These are phyloP conservation scores for Paradoxurus hermaphroditus DNA, from an alignment of 2,113 vertebrate genomes.

Conservation along the genomic window DNA sequence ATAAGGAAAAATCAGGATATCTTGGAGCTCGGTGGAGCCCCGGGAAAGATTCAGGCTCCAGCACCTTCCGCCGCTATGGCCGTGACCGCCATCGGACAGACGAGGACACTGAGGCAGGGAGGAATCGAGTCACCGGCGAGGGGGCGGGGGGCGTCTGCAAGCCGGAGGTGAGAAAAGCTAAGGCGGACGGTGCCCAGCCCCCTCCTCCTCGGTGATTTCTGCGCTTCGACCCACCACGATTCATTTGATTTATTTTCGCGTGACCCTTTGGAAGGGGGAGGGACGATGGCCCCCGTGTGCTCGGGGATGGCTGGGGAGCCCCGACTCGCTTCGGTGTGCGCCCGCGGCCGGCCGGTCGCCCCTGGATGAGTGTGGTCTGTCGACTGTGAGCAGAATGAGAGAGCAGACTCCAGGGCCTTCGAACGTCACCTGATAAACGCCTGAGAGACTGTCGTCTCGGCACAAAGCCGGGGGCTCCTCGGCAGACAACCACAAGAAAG, in stretches of 20 bases:
- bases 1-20: neutral
- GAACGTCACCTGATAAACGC: neutral
- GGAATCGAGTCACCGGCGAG: neutral
- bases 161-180: neutral
- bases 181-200: neutral
- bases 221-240: rapidly evolving
- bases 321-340: too few species aligned
- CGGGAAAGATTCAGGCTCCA: neutral
- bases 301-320: too few species aligned
- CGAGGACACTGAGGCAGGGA: rapidly evolving
- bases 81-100: rapidly evolving
- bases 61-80: rapidly evolving
- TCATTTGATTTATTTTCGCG: too few species aligned
- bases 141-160: neutral
- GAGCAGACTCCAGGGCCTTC: neutral
- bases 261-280: neutral
- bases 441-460: conserved; percentile 5
- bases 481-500: conserved; percentile 22
- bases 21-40: neutral
- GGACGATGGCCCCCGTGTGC: rapidly evolving
- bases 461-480: conserved; percentile 7
- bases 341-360: neutral
- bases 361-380: neutral
- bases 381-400: conserved; percentile 48
- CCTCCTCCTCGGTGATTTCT: rapidly evolving